phyloP scores from a whole-genome alignment of 2,888 invertebrate species.

The Athrips mouffetella region DNA sequence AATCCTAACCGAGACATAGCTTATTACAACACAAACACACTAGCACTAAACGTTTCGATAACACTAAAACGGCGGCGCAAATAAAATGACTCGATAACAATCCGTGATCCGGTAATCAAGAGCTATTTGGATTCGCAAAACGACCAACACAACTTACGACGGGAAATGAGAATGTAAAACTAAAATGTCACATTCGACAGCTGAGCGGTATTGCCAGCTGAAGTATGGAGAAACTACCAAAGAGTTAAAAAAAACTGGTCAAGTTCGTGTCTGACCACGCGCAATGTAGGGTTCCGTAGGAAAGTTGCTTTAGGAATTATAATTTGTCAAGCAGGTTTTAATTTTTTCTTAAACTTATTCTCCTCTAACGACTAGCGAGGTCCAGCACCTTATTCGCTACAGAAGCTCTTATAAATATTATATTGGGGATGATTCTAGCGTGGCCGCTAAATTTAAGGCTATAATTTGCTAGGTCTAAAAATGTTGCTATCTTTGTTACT shows the following conservation, averaged over 20 bases:
- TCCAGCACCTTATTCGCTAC: no score
- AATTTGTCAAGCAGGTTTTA: no score
- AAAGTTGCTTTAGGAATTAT: no score
- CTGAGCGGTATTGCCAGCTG: slow-evolving; percentile 42
- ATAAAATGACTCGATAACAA: slow-evolving; percentile 41
- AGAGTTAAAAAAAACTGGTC: not conserved
- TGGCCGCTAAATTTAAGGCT: no score
- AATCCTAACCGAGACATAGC: slow-evolving; percentile 53
- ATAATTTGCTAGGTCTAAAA: no score
- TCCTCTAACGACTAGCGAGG: no score
- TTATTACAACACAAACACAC: slow-evolving; percentile 25
- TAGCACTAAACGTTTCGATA: slow-evolving; percentile 17
- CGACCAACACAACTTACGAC: not conserved
- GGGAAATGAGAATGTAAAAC: slow-evolving; percentile 28
- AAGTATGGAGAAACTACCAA: slow-evolving; percentile 1
- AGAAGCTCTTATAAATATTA: no score
- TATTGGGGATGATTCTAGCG: no score
- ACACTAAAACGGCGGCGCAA: slow-evolving; percentile 45
- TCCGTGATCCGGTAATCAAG: slow-evolving; percentile 39
- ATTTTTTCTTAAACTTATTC: no score
- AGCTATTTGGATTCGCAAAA: slow-evolving; percentile 18
- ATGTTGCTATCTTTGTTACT: no score
- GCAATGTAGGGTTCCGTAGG: no score
- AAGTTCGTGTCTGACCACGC: no score
- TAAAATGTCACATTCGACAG: slow-evolving; percentile 48